Conservation (phyloP, 2,797 vertebrate genomes). For the Pteropus rufus region DNA sequence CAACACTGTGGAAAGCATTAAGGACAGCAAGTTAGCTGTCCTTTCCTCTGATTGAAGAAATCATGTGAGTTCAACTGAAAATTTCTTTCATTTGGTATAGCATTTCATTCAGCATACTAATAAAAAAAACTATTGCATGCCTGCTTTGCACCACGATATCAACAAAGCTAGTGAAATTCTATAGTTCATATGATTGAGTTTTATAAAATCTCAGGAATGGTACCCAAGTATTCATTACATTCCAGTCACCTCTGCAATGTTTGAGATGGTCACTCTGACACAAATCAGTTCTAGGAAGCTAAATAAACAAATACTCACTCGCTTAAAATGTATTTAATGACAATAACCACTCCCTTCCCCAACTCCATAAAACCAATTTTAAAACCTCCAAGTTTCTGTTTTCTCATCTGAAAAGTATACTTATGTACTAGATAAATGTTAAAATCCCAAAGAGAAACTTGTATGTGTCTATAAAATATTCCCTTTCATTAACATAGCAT, state of each 20-base stretch:
- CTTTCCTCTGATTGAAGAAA: not conserved
- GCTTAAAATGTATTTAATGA: not conserved
- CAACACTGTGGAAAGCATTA: no score
- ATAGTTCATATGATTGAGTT: not conserved
- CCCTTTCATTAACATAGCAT: not conserved
- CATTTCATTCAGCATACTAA: not conserved
- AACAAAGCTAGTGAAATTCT: not conserved
- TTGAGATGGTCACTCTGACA: not conserved
- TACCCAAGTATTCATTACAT: not conserved
- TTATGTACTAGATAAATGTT: not conserved
- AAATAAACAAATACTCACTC: not conserved
- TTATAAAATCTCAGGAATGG: not conserved
- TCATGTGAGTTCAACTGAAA: not conserved
- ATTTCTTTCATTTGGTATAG: not conserved
- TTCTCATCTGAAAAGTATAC: not conserved
- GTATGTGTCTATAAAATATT: not conserved
- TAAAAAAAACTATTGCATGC: not conserved
- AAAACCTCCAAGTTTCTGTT: not conserved
- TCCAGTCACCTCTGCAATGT: not conserved
- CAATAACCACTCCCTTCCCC: not conserved
- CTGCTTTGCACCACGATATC: not conserved
- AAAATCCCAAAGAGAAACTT: not conserved
- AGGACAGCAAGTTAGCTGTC: not conserved
- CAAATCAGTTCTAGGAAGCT: not conserved
- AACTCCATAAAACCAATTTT: not conserved